phyloP scores from a whole-genome alignment of 2,113 vertebrate species.

The Gavialis gangeticus region DNA sequence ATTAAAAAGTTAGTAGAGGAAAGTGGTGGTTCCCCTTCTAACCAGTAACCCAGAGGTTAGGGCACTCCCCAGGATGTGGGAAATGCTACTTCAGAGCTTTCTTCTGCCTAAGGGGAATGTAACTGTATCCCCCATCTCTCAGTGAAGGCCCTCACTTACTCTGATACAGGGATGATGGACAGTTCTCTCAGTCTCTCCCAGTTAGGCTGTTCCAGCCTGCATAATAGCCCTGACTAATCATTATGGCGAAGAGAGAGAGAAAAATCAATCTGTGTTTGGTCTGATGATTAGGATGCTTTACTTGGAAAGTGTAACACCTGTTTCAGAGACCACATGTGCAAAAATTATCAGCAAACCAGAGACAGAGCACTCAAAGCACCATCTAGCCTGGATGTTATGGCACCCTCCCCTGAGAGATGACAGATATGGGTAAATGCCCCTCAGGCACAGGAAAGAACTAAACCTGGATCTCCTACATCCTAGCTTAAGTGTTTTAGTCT shows the following conservation, averaged over 20 bases:
- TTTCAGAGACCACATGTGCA: no score
- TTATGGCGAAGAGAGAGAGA: background rate
- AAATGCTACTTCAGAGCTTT: fast-evolving
- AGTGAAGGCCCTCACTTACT: background rate
- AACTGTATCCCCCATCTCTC: background rate
- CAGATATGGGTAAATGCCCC: background rate
- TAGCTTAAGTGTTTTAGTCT: no score
- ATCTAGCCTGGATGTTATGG: background rate
- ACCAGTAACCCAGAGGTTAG: background rate
- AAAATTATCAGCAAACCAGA: background rate
- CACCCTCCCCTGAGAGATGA: background rate
- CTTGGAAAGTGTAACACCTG: background rate
- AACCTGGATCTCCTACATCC: no score
- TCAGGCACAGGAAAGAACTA: background rate
- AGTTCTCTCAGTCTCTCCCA: background rate
- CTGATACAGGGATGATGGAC: background rate
- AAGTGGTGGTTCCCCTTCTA: background rate
- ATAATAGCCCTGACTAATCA: background rate
- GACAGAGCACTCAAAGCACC: background rate
- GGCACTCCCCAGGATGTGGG: background rate
- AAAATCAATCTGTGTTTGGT: background rate
- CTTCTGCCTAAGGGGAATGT: background rate
- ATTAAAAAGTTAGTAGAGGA: background rate
- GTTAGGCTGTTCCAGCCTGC: background rate
- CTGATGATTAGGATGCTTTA: background rate